A percentile compares a stretch with the other conserved stretches of the same genome.
phyloP scores from a whole-genome alignment of 2,113 vertebrate genomes.

The Sula dactylatra region DNA sequence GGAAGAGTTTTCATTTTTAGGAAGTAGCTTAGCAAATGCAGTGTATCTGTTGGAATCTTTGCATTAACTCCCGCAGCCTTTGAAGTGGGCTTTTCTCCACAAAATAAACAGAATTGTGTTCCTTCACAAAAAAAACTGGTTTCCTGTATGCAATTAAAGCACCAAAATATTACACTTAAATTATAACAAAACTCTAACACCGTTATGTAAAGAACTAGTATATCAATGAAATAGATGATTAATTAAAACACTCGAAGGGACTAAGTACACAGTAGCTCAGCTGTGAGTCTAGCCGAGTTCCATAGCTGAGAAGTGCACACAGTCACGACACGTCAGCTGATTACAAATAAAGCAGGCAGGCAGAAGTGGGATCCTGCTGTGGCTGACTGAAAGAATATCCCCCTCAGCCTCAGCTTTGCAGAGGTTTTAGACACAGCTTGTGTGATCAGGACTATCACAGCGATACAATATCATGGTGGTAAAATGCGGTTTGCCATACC shows the following conservation, averaged over 20 bases:
- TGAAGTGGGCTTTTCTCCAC: not conserved
- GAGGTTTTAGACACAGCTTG: not conserved
- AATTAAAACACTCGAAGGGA: not conserved
- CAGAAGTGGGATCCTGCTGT: not conserved
- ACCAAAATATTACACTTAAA: not conserved
- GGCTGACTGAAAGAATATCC: not conserved
- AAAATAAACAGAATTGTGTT: not conserved
- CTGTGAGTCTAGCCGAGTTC: not conserved
- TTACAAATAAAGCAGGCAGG: not conserved
- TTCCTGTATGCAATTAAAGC: not conserved
- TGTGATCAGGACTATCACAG: not conserved
- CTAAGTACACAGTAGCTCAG: not conserved
- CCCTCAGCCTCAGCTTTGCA: not conserved
- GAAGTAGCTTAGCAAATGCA: not conserved
- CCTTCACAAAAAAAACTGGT: not conserved
- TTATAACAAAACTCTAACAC: not conserved
- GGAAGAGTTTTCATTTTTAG: not conserved
- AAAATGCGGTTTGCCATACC: not conserved
- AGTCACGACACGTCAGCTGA: not conserved
- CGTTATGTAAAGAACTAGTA: fast-evolving
- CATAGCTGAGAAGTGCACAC: not conserved
- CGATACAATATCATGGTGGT: not conserved
- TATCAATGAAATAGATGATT: not conserved
- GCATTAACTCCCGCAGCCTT: not conserved
- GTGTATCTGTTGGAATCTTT: not conserved